These are phyloP conservation scores for Zaprionus vittiger DNA, from an alignment of 1,140 invertebrate species.

Conservation along the genomic window DNA sequence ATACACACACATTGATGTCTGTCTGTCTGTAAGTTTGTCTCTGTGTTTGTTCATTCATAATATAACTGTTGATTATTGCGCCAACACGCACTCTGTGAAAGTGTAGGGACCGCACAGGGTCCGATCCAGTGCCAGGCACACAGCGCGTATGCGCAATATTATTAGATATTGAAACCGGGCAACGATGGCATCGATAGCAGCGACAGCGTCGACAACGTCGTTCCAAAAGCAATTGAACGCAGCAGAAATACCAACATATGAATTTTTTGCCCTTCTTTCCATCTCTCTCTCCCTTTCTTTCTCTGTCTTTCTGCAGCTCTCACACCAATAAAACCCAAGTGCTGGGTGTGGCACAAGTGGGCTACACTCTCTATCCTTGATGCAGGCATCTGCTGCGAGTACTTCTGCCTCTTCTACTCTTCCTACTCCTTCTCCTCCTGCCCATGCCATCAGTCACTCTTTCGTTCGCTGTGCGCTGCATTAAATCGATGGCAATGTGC, in stretches of 20 bases:
- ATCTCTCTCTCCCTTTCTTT: background rate
- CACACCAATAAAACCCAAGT: slow-evolving; percentile 46
- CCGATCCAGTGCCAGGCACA: slow-evolving; percentile 47
- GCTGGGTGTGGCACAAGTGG: slow-evolving; percentile 34
- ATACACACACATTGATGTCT: background rate
- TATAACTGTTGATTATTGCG: slow-evolving; percentile 81
- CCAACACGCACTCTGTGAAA: slow-evolving; percentile 77
- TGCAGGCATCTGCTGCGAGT: slow-evolving; percentile 36
- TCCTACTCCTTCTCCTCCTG: background rate
- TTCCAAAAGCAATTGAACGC: slow-evolving; percentile 73
- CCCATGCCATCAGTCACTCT: background rate
- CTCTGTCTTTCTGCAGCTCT: slow-evolving; percentile 23
- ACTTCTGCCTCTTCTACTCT: background rate
- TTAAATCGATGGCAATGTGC: slow-evolving; percentile 75
- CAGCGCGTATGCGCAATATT: slow-evolving; percentile 80
- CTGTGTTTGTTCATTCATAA: slow-evolving; percentile 75
- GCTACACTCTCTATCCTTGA: slow-evolving; percentile 49
- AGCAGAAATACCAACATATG: slow-evolving; percentile 72
- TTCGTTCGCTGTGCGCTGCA: slow-evolving; percentile 40
- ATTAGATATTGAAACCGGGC: slow-evolving; percentile 80
- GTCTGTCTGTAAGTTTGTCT: slow-evolving; percentile 25
- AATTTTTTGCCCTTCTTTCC: slow-evolving; percentile 52
- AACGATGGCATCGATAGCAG: slow-evolving; percentile 55
- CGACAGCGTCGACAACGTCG: slow-evolving; percentile 23
- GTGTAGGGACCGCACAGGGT: slow-evolving; percentile 50